Evolutionary conservation across 2,113 vertebrate genomes (phyloP).

Genomic region (Sciurus niger): DNA sequence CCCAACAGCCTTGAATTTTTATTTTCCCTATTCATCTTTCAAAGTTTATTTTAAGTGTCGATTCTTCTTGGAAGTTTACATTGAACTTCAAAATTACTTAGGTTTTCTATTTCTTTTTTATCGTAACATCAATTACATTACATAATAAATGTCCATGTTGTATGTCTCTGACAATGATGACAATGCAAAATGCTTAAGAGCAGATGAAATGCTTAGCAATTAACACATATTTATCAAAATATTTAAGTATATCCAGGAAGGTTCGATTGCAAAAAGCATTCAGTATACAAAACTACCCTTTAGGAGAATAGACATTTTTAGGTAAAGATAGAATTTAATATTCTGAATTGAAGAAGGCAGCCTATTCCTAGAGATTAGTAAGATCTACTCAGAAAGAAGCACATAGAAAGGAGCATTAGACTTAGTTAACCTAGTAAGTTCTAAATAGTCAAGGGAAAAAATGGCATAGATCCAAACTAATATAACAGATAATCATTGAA

Average conservation of each 20-base stretch:
- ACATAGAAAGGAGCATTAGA: neutral
- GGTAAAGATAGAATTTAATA: neutral
- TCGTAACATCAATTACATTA: neutral
- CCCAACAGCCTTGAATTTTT: neutral
- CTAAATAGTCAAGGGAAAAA: neutral
- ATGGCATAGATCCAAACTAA: neutral
- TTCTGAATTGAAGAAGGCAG: neutral
- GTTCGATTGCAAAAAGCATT: neutral
- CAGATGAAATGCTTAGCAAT: neutral
- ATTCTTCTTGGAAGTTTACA: neutral
- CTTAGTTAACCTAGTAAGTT: neutral
- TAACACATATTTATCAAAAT: neutral
- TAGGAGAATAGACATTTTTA: neutral
- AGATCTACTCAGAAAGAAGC: neutral
- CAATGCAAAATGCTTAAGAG: neutral
- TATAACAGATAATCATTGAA: neutral
- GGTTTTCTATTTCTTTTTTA: neutral
- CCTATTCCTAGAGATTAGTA: neutral
- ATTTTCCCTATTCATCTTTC: neutral
- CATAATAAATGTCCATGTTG: neutral
- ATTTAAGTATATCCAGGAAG: neutral
- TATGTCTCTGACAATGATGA: neutral
- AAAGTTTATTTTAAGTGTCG: neutral
- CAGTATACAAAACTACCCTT: neutral
- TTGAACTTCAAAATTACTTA: neutral